A percentile compares a stretch with the other conserved stretches of the same genome.
phyloP scores from a whole-genome alignment of 2,888 invertebrate genomes.

The Athalia cordata region DNA sequence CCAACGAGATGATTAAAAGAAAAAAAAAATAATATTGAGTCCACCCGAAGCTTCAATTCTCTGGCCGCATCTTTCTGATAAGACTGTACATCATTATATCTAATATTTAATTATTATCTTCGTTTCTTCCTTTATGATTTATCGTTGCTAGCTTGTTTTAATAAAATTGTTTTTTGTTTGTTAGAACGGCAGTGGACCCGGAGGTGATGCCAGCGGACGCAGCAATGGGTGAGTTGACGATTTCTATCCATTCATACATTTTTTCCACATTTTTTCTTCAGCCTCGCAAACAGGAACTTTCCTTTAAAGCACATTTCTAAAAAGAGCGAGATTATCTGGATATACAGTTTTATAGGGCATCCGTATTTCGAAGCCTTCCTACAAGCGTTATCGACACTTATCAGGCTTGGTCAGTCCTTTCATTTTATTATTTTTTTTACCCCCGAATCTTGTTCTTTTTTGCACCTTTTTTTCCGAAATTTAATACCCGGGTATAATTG shows the following conservation, averaged over 20 bases:
- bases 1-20: not conserved
- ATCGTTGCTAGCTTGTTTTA: constrained; percentile 70
- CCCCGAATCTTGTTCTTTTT: not conserved
- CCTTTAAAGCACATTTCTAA: constrained; percentile 32
- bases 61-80: constrained; percentile 51
- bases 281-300: not conserved
- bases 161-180: constrained; percentile 80
- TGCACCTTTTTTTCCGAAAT: too few species aligned
- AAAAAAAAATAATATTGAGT: too few species aligned
- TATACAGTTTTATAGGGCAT: constrained; percentile 25
- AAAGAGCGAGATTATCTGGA: constrained; percentile 20
- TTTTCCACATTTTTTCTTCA: constrained; percentile 28
- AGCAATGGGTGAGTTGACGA: constrained; percentile 84
- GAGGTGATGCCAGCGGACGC: constrained; percentile 85
- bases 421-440: not conserved
- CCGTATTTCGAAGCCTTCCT: constrained; percentile 26
- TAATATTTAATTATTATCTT: constrained; percentile 67
- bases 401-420: constrained; percentile 27
- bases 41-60: constrained; percentile 41
- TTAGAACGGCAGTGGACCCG: constrained; percentile 90
- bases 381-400: constrained; percentile 25
- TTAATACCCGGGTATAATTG: too few species aligned
- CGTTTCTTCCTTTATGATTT: constrained; percentile 66
- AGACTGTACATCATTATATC: constrained; percentile 59
- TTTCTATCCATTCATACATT: constrained; percentile 15